These are phyloP conservation scores for Cyanoramphus novaezelandiae DNA, from an alignment of 2,113 vertebrate genomes.

Conservation along the genomic window DNA sequence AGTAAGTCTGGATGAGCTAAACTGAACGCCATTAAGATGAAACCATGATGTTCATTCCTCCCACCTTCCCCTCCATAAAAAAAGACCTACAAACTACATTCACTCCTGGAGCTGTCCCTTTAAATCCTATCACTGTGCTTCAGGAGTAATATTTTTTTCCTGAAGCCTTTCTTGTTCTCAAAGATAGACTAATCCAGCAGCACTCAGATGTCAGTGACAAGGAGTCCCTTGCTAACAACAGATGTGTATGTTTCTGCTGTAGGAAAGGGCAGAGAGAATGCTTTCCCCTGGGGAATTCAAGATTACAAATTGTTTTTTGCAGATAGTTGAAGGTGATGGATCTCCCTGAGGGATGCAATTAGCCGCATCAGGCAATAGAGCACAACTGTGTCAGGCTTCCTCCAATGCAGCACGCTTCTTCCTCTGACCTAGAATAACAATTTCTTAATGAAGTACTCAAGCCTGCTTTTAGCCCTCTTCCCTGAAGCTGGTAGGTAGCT, in stretches of 20 bases:
- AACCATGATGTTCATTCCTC: background rate
- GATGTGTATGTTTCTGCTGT: background rate
- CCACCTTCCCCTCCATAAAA: background rate
- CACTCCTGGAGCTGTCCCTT: background rate
- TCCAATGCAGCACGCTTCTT: background rate
- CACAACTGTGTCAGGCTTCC: slow-evolving; percentile 24
- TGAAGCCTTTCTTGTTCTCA: background rate
- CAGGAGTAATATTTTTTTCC: background rate
- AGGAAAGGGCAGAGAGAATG: background rate
- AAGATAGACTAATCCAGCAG: background rate
- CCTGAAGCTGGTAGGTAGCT: background rate
- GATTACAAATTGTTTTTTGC: background rate
- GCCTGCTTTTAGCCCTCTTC: background rate
- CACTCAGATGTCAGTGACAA: background rate
- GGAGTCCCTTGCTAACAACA: background rate
- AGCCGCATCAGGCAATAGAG: background rate
- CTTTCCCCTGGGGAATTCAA: background rate
- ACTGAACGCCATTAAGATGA: background rate
- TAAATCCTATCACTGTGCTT: background rate
- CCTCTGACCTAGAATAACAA: slow-evolving; percentile 25
- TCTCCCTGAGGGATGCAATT: slow-evolving; percentile 11
- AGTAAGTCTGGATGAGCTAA: slow-evolving; percentile 71
- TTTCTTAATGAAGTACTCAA: background rate
- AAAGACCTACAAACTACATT: background rate
- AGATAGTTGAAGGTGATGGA: slow-evolving; percentile 21